These are phyloP conservation scores for Fukomys damarensis DNA, from an alignment of 2,113 vertebrate genomes.

Conservation along the genomic window DNA sequence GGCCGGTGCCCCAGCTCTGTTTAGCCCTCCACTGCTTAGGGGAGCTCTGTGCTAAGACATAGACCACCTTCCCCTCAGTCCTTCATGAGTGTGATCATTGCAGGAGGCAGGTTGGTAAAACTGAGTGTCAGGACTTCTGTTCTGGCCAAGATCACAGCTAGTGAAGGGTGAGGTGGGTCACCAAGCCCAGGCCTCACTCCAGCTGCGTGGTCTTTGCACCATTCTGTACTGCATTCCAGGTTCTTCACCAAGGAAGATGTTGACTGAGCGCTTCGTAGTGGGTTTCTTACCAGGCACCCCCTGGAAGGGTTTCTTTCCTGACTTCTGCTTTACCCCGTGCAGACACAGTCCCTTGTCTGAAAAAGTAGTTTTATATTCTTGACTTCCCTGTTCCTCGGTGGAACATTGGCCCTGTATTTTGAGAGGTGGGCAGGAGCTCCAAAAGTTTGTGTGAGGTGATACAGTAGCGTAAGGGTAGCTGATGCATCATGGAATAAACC, in stretches of 20 bases:
- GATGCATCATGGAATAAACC: neutral
- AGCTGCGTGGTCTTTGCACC: neutral
- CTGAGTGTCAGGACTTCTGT: neutral
- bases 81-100: neutral
- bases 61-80: neutral
- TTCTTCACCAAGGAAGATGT: neutral
- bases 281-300: neutral
- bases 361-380: neutral
- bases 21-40: neutral
- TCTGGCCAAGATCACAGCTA: neutral
- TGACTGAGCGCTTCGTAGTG: neutral
- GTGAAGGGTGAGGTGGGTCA: neutral
- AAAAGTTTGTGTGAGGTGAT: neutral
- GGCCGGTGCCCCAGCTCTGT: neutral
- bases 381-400: neutral
- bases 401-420: neutral
- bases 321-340: neutral
- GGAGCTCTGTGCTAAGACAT: neutral
- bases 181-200: neutral
- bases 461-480: neutral
- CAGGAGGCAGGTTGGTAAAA: neutral
- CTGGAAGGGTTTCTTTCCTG: neutral
- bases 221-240: neutral
- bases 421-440: neutral
- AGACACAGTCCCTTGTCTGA: neutral